Conservation (phyloP, 2,113 vertebrate species). For the Myrmecophaga tridactyla region DNA sequence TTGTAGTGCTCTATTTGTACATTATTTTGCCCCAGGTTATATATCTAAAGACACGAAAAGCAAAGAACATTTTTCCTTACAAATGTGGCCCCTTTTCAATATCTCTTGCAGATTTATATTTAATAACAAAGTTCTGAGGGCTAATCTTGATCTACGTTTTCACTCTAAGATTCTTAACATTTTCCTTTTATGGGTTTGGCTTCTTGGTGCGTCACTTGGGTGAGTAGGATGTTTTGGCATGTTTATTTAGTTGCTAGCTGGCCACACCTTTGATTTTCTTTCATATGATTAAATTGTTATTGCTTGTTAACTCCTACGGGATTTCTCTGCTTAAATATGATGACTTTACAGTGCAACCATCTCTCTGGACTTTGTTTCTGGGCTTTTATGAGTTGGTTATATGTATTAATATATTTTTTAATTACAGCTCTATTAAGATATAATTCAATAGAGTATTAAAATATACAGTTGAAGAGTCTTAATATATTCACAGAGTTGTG, state of each 20-base stretch:
- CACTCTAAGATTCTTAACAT: constrained; percentile 11
- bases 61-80: not conserved
- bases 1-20: not conserved
- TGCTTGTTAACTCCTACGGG: not conserved
- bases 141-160: not conserved
- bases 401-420: no score
- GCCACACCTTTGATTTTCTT: constrained; percentile 59
- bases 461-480: not conserved
- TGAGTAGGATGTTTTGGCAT: not conserved
- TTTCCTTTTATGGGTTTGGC: constrained; percentile 25
- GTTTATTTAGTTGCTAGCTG: constrained; percentile 40
- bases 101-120: not conserved
- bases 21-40: not conserved
- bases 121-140: not conserved
- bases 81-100: not conserved
- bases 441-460: not conserved
- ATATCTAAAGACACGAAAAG: constrained; percentile 14
- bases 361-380: not conserved
- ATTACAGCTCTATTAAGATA: constrained; percentile 13
- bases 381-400: constrained; percentile 2
- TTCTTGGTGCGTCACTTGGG: not conserved
- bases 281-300: constrained; percentile 1
- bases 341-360: not conserved
- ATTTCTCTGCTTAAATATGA: constrained; percentile 18
- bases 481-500: not conserved